A percentile compares a stretch with the other conserved stretches of the same genome.
Conservation (phyloP, 2,797 vertebrate species). For the Somateria mollissima region DNA sequence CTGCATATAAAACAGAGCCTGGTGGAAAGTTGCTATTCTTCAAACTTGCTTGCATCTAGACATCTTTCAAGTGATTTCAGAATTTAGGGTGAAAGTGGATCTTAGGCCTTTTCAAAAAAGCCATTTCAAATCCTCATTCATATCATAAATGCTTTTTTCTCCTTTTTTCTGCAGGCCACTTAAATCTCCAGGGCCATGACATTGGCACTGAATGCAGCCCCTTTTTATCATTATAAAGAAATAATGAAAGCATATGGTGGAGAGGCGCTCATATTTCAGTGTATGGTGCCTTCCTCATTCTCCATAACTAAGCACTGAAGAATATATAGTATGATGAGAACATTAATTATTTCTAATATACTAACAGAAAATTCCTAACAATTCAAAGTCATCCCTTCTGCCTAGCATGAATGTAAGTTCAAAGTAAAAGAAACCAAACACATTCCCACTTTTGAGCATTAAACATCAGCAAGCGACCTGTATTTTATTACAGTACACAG, state of each 20-base stretch:
- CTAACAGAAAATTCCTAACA: constrained; percentile 41
- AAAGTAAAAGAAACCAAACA: constrained; percentile 62
- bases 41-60: constrained; percentile 42
- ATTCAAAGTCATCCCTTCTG: constrained; percentile 45
- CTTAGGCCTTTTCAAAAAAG: constrained; percentile 62
- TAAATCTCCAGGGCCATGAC: constrained; percentile 56
- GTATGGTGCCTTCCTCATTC: constrained; percentile 45
- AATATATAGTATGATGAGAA: constrained; percentile 51
- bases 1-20: constrained; percentile 12
- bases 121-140: constrained; percentile 69
- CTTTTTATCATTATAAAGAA: constrained; percentile 75
- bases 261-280: constrained; percentile 56
- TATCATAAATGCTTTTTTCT: constrained; percentile 69
- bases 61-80: constrained; percentile 60
- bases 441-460: constrained; percentile 35
- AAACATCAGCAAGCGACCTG: constrained; percentile 56
- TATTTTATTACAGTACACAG: constrained; percentile 82
- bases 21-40: constrained; percentile 60
- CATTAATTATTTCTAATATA: constrained; percentile 57
- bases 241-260: constrained; percentile 71
- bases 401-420: constrained; percentile 9
- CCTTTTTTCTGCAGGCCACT: constrained; percentile 63
- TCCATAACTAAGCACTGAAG: constrained; percentile 40
- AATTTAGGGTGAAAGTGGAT: constrained; percentile 59
- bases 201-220: constrained; percentile 52